Conservation (phyloP, 37 sponge, comb jelly and placozoan species). For the Eunapius fragilis region DNA sequence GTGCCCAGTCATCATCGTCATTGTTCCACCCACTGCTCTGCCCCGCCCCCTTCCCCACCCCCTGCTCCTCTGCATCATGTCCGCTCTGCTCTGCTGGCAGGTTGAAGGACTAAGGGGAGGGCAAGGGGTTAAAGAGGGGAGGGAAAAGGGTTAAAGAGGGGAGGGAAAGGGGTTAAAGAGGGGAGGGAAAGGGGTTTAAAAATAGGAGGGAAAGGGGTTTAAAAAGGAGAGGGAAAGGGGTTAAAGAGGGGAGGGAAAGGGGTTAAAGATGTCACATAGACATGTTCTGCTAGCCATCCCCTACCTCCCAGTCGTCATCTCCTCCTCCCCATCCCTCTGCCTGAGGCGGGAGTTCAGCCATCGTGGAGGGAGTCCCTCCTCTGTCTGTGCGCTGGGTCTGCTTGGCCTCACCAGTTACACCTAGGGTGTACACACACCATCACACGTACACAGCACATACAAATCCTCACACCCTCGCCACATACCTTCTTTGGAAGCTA, state of each 20-base stretch:
- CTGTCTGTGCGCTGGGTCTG: neutral
- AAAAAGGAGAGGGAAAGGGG: no score
- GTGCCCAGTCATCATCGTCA: neutral
- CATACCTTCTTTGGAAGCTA: neutral
- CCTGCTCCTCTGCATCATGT: constrained; percentile 1
- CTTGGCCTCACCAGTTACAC: neutral
- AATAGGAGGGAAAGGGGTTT: no score
- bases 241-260: no score
- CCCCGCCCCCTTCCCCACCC: neutral
- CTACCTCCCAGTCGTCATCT: constrained; percentile 30
- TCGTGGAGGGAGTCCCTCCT: neutral
- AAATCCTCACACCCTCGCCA: constrained; percentile 54
- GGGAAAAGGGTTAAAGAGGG: no score
- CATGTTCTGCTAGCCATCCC: neutral
- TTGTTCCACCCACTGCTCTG: neutral
- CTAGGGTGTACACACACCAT: neutral
- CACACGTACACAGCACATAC: neutral
- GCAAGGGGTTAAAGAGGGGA: no score
- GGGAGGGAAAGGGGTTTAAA: no score
- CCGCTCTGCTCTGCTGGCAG: neutral
- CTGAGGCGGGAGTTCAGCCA: neutral
- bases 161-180: no score
- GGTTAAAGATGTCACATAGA: neutral
- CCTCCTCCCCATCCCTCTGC: constrained; percentile 11
- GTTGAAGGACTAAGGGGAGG: neutral